These are phyloP conservation scores for Portevinia maculata DNA, from an alignment of 2,888 invertebrate genomes.

Conservation along the genomic window DNA sequence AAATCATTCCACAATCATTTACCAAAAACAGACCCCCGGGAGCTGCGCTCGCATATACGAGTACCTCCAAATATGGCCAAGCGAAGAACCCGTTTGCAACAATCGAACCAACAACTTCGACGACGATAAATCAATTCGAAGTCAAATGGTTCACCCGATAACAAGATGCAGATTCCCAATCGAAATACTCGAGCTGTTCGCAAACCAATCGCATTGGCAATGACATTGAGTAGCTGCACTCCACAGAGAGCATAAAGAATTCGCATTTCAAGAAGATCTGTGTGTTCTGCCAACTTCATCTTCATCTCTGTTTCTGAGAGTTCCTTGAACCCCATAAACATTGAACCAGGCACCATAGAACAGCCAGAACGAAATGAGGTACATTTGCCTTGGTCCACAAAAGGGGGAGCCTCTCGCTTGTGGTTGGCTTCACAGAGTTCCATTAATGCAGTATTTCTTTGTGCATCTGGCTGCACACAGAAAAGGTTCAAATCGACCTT, in stretches of 20 bases:
- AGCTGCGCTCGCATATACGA: constrained; percentile 16
- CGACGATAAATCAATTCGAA: constrained; percentile 63
- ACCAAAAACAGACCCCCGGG: constrained; percentile 59
- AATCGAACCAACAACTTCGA: constrained; percentile 13
- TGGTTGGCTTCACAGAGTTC: constrained; percentile 19
- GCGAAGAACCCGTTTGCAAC: constrained; percentile 56
- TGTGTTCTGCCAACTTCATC: constrained; percentile 63
- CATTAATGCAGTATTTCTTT: constrained; percentile 59
- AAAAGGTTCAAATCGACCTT: constrained; percentile 68
- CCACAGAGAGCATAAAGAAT: constrained; percentile 71
- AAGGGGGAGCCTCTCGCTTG: constrained; percentile 32
- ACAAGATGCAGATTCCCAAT: constrained; percentile 70
- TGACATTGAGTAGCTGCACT: constrained; percentile 66
- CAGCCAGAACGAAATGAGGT: not conserved
- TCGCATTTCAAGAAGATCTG: constrained; percentile 59
- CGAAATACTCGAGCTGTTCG: constrained; percentile 1
- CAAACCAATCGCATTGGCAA: constrained; percentile 64
- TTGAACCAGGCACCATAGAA: constrained; percentile 17
- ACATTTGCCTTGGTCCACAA: constrained; percentile 42
- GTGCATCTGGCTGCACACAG: constrained; percentile 36
- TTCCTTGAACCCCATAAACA: constrained; percentile 69
- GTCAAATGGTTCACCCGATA: constrained; percentile 46
- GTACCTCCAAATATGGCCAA: constrained; percentile 49
- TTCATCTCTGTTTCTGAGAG: constrained; percentile 37
- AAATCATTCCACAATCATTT: constrained; percentile 55